Evolutionary conservation across 2,797 vertebrate genomes (phyloP), one percentile per base, ranked within the genome.

Genomic region (Euphonia xanthogaster): DNA sequence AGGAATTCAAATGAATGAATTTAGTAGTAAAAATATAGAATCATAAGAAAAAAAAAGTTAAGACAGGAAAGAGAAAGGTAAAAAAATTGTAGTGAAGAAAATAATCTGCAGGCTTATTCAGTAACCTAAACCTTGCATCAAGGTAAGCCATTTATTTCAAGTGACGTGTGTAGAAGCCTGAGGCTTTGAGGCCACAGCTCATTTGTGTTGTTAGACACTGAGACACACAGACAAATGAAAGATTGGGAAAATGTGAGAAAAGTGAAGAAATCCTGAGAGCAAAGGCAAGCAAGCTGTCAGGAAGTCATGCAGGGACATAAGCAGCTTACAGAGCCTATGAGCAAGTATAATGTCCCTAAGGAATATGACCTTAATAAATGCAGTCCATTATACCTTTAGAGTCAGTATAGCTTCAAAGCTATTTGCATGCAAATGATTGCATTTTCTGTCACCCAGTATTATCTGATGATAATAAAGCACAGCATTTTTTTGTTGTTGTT

Each of bases 121-220:
- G 33, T 63, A 92, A 51, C 37, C 28, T 58, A 84, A 94, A 66
- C 8, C n/a, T 82, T 66, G 19, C 45, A 87, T 70, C 44, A 66
- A 82, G 67, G 60, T 91, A 92, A 92, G 27, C 23, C 22, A 67
- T 91, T 96, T 85, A 55, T 92, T 95, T 81, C 71, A 85, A 76
- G 22, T 30, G 74, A 79, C 2, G 0, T 28, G 15, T 80, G 9
- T 50, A 78, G 51, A 70, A 68, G 66, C 33, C 14, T 65, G 35
- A 92, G 73, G 48, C 31, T 94, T 65, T 94, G 58, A 86, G 70
- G 73, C 10, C 70, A 82, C 42, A 78, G 72, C 37, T 93, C 54
- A 82, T 89, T 86, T 89, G 60, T 95, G 58, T 27, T 76, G 24
- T 65, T 90, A 84, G 88, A 75, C 50, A 72, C 12, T 65, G 79